phyloP scores from a whole-genome alignment of 1,140 invertebrate species.

The Pectinophora gossypiella region DNA sequence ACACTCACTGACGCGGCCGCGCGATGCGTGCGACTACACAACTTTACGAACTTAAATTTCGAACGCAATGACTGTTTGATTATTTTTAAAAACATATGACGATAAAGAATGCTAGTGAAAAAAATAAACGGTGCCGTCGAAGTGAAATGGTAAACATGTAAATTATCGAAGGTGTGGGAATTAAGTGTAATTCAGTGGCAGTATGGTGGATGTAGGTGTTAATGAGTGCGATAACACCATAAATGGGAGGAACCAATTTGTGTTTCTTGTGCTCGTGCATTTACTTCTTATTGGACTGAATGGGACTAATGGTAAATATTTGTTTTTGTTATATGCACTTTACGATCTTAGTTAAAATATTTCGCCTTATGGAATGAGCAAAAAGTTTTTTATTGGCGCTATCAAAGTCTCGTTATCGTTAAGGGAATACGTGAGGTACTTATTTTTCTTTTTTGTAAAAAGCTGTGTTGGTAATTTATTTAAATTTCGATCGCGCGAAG shows the following conservation, averaged over 20 bases:
- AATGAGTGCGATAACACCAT: slow-evolving; percentile 66
- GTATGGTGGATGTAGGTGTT: slow-evolving; percentile 70
- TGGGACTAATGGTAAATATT: slow-evolving; percentile 67
- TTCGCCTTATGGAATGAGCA: neutral
- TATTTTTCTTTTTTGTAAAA: too few species aligned
- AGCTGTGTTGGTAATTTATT: too few species aligned
- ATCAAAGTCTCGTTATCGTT: too few species aligned
- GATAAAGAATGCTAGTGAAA: slow-evolving; percentile 21
- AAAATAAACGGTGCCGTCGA: slow-evolving; percentile 17
- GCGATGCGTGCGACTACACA: slow-evolving; percentile 44
- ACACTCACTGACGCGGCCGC: slow-evolving; percentile 14
- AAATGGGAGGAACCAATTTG: slow-evolving; percentile 70
- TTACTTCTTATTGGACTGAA: slow-evolving; percentile 67
- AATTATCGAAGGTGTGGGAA: slow-evolving; percentile 52
- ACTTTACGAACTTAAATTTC: slow-evolving; percentile 47
- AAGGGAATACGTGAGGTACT: too few species aligned
- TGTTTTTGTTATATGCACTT: slow-evolving; percentile 6
- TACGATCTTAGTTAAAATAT: neutral
- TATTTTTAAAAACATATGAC: slow-evolving; percentile 17
- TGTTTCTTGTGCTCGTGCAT: slow-evolving; percentile 68
- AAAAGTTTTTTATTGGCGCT: slow-evolving; percentile 9
- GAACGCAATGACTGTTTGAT: slow-evolving; percentile 30
- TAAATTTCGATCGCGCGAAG: too few species aligned
- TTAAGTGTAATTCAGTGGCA: slow-evolving; percentile 56
- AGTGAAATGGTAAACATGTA: slow-evolving; percentile 57